A percentile compares a stretch with the other conserved stretches of the same genome.
These are phyloP conservation scores for Otocyon megalotis DNA, from an alignment of 2,113 vertebrate species.

Conservation along the genomic window DNA sequence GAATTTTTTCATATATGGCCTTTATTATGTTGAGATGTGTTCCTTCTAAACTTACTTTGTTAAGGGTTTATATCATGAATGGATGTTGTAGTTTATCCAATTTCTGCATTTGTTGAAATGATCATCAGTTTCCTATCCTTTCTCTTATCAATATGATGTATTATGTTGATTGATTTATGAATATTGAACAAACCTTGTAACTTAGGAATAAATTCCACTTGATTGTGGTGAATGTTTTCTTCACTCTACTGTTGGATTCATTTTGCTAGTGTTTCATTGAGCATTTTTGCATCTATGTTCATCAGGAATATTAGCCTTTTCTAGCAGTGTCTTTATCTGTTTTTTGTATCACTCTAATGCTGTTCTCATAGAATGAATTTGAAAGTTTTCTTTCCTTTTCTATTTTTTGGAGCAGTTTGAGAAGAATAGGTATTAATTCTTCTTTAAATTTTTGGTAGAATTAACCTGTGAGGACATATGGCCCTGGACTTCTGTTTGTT, in stretches of 20 bases:
- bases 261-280: neutral
- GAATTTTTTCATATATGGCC: neutral
- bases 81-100: neutral
- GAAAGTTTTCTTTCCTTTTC: neutral
- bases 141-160: neutral
- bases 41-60: neutral
- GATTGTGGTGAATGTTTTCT: neutral
- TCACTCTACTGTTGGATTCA: neutral
- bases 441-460: neutral
- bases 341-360: neutral
- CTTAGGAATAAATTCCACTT: neutral
- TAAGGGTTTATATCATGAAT: neutral
- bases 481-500: neutral
- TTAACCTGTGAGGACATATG: neutral
- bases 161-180: neutral
- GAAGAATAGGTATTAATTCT: neutral
- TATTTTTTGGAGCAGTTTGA: neutral
- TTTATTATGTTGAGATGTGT: neutral
- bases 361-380: neutral
- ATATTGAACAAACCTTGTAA: neutral
- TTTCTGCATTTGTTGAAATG: neutral
- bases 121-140: neutral
- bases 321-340: neutral
- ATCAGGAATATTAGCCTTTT: neutral
- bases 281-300: neutral